Base-by-base conservation (phyloP, 2,888 invertebrate species). In the Mimachlamys varia region DNA sequence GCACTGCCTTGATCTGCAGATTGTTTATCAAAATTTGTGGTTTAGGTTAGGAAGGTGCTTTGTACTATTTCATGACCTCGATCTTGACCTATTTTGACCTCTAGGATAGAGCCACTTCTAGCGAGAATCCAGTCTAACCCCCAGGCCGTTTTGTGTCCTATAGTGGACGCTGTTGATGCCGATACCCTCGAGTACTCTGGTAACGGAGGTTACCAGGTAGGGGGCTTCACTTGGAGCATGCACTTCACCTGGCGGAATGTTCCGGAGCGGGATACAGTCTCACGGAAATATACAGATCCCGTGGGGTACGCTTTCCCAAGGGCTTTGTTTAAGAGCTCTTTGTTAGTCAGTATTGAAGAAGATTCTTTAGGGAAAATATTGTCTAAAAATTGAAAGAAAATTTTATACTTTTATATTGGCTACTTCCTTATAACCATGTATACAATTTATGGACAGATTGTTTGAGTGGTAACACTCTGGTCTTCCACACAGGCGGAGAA, bases 111-210 rank as follows among this genome's bases (percentile, higher is more conserved):
- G 95, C 99, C 99, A 0, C 97, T 99, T 90, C 97, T 99, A 93
- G 97, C 98, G 92, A 97, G 99, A 90, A 98, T 99, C 95, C 98
- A 98, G 97, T 98, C 98, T 93, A 97, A 98, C 49, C 97, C 98
- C 0, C 98, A 97, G 62, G 98, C 98, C 38, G 98, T 99, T 19
- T 97, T 99, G 89, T 98, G 99, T 94, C 99, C 99, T 88, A 98
- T 99, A 94, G 99, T 99, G 93, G 99, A 99, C 97, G 98, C 98
- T 90, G 98, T 99, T 94, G 98, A 98, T 96, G 98, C 98, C 91
- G 97, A 97, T 92, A 98, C 97, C 89, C 97, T 99, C 88, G 92
- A 93, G 89, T 96, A 95, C 93, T 93, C 92, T 19, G 92, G 93
- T 44, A 94, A 94, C 49, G 95, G 95, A 12, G 95, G 95, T 38